These are phyloP conservation scores for Macrosoma leucophasiata DNA, from an alignment of 2,888 invertebrate genomes.

Conservation along the genomic window DNA sequence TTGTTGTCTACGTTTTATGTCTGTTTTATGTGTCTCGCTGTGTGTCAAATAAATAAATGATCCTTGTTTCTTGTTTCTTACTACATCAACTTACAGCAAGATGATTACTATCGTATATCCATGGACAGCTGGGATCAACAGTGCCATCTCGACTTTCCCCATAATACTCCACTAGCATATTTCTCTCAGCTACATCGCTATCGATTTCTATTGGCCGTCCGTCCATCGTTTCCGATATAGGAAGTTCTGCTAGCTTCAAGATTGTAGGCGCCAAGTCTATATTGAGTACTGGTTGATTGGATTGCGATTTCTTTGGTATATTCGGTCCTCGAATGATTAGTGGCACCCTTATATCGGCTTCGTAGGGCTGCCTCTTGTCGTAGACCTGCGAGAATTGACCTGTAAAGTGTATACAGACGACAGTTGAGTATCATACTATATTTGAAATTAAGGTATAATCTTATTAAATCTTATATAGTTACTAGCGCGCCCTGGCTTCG, in stretches of 20 bases:
- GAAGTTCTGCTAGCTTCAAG: conserved; percentile 79
- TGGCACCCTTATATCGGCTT: conserved; percentile 91
- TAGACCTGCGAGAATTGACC: conserved; percentile 92
- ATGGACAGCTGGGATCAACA: conserved; percentile 79
- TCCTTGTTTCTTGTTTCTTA: no score
- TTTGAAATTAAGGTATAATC: no score
- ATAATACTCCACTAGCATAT: conserved; percentile 86
- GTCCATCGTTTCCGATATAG: conserved; percentile 74
- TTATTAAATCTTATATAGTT: no score
- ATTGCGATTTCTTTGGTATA: conserved; percentile 61
- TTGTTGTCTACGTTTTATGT: no score
- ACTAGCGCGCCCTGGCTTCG: no score
- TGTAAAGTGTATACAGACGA: no score
- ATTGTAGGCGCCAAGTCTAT: conserved; percentile 93
- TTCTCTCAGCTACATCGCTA: conserved; percentile 43
- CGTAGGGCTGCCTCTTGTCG: conserved; percentile 94
- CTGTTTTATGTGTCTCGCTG: no score
- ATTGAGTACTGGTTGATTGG: conserved; percentile 78
- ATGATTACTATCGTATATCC: conserved; percentile 68
- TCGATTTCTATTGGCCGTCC: conserved; percentile 57
- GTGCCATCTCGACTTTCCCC: conserved; percentile 81
- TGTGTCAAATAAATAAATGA: no score
- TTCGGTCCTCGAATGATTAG: conserved; percentile 86
- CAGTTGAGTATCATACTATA: no score
- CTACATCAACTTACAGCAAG: conserved; percentile 80